Evolutionary conservation across 2,797 vertebrate genomes (phyloP).

Genomic region (Pitangus sulphuratus): DNA sequence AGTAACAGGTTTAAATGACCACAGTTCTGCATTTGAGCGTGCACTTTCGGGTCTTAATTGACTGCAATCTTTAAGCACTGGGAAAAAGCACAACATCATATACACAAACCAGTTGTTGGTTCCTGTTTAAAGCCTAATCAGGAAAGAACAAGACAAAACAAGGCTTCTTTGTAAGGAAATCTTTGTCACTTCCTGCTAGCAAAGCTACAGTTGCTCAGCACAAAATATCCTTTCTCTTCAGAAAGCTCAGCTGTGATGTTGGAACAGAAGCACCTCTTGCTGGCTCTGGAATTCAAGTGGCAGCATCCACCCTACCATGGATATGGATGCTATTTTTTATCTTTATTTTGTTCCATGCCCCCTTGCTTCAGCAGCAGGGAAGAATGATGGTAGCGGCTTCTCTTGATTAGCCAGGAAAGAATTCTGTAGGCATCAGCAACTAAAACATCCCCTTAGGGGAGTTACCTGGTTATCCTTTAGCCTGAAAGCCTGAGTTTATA

Average conservation of each 20-base stretch:
- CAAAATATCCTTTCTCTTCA: constrained; percentile 38
- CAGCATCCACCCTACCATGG: not conserved
- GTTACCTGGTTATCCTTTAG: constrained; percentile 3
- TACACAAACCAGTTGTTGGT: not conserved
- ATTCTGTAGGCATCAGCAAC: not conserved
- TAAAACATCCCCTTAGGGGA: not conserved
- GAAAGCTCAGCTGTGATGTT: not conserved
- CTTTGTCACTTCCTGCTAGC: constrained; percentile 34
- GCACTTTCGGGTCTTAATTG: not conserved
- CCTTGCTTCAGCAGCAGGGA: not conserved
- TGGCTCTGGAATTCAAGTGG: constrained; percentile 2
- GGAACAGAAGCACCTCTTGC: not conserved
- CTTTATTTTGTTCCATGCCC: not conserved
- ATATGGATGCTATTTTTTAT: not conserved
- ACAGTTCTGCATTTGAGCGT: not conserved
- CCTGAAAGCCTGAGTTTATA: constrained; percentile 44
- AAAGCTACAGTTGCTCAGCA: not conserved
- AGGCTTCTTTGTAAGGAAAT: constrained; percentile 1
- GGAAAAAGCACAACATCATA: not conserved
- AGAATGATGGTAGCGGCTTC: not conserved
- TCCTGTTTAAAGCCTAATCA: constrained; percentile 29
- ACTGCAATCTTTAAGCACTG: not conserved
- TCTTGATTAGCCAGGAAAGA: constrained; percentile 31
- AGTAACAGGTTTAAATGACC: not conserved
- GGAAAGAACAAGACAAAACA: constrained; percentile 23